Evolutionary conservation across 2,888 invertebrate genomes (phyloP).

Genomic region (Myathropa florea): DNA sequence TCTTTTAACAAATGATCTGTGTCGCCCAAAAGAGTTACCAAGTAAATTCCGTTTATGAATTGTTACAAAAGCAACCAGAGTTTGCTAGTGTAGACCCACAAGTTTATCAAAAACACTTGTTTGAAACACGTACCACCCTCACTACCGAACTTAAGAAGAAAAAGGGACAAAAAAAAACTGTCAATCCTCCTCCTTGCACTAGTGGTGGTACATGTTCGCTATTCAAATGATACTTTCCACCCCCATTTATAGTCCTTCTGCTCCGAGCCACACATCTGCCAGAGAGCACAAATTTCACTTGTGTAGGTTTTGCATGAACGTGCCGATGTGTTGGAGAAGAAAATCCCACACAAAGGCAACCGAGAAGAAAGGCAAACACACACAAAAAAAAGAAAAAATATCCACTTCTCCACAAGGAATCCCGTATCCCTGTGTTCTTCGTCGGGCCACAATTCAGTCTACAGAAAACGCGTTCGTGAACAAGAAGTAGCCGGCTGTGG

Average conservation of each 20-base stretch:
- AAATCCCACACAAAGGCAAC: constrained; percentile 4
- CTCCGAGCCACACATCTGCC: constrained; percentile 4
- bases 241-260: constrained; percentile 55
- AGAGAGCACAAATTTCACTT: constrained; percentile 37
- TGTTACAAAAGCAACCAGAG: background rate
- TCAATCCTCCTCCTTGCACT: constrained; percentile 42
- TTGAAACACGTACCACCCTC: constrained; percentile 62
- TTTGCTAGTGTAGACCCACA: constrained; percentile 28
- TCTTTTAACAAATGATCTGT: no score
- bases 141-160: constrained; percentile 10
- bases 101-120: constrained; percentile 70
- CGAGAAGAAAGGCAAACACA: background rate
- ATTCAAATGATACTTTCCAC: constrained; percentile 55
- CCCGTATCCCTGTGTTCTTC: constrained; percentile 59
- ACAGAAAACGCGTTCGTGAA: constrained; percentile 81
- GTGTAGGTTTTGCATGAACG: constrained; percentile 22
- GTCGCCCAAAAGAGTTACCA: no score
- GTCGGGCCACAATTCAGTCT: constrained; percentile 78
- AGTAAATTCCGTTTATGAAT: background rate
- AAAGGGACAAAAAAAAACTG: constrained; percentile 31
- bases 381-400: constrained; percentile 7
- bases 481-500: constrained; percentile 81
- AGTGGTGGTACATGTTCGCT: constrained; percentile 54
- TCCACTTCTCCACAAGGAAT: constrained; percentile 47
- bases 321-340: constrained; percentile 18